phyloP scores from a whole-genome alignment of 1,140 invertebrate genomes.

The Mercenaria mercenaria region DNA sequence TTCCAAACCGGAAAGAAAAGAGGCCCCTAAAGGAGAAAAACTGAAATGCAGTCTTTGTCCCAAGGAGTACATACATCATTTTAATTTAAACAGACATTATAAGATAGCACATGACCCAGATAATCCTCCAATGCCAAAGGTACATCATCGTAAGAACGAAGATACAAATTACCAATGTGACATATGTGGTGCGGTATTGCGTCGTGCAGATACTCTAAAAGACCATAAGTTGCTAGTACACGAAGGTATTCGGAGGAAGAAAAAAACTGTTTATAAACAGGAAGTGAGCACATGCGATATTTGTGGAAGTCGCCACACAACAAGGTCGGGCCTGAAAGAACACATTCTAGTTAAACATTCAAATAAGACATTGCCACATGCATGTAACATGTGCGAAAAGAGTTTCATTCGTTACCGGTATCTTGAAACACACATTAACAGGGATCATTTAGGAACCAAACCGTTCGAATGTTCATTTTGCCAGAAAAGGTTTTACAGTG shows the following conservation, averaged over 20 bases:
- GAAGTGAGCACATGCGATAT: background rate
- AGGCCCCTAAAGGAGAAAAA: background rate
- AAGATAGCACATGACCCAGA: background rate
- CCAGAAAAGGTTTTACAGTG: background rate
- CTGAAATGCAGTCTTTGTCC: background rate
- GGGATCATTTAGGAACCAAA: background rate
- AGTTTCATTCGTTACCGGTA: background rate
- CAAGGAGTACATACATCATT: background rate
- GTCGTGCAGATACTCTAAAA: background rate
- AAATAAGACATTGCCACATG: background rate
- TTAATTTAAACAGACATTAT: background rate
- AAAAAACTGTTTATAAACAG: background rate
- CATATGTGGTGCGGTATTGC: background rate
- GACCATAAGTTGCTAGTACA: background rate
- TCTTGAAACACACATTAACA: background rate
- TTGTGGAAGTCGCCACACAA: background rate
- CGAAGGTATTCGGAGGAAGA: background rate
- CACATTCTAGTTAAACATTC: slow-evolving; percentile 16
- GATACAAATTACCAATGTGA: background rate
- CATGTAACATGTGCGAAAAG: background rate
- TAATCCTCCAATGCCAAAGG: background rate
- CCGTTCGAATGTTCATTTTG: background rate
- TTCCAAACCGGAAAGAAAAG: background rate
- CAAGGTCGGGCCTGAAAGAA: background rate
- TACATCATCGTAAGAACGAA: background rate